Base-by-base conservation (phyloP, 1,140 invertebrate species). In the Scaptomyza pallida region DNA sequence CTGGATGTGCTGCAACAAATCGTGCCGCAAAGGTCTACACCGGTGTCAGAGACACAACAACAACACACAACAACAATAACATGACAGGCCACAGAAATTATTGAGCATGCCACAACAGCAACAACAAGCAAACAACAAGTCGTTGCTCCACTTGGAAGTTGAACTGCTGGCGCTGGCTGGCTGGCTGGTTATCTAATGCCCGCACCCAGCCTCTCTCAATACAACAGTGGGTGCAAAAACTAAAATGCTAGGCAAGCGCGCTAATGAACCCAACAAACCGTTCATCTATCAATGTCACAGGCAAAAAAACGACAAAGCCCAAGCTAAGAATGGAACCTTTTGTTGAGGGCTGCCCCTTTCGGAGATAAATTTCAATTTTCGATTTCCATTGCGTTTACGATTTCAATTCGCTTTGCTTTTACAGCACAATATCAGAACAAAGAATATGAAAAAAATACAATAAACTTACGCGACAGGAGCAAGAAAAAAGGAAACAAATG, bases 1-100 rank as follows among this genome's bases (percentile, higher is more conserved):
- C 79, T 77, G 80, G 63, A 76, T 86, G 80, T 81, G 83, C 83
- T 88, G 82, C 82, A 88, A 88, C 82, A 88, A 88, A 82, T 88
- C 82, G 82, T 88, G 82, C 82, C 78, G 59, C 82, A 88, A 88
- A 88, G 82, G 82, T 88, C 82, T 88, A 30, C 51, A 10, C 41
- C 82, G 78, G 82, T 88, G 82, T 88, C 81, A 86, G 43, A 85
- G 55, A 71, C 44, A 61, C 45, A 69, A 71, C 68, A 71, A 51
- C 33, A 37, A 8, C 26, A 26, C 62, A 54, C 17, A 67, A 62
- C 43, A 16, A 30, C 15, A 41, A 23, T 35, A 61, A 83, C 81
- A 85, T 83, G 80, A 83, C 80, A 83, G 72, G 72, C 80, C 72
- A 79, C 78, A 80, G 72, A 85, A 85, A 85, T 86, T 86, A 86